Conservation (phyloP, 2,888 invertebrate genomes). For the Mesochorus sp. region DNA sequence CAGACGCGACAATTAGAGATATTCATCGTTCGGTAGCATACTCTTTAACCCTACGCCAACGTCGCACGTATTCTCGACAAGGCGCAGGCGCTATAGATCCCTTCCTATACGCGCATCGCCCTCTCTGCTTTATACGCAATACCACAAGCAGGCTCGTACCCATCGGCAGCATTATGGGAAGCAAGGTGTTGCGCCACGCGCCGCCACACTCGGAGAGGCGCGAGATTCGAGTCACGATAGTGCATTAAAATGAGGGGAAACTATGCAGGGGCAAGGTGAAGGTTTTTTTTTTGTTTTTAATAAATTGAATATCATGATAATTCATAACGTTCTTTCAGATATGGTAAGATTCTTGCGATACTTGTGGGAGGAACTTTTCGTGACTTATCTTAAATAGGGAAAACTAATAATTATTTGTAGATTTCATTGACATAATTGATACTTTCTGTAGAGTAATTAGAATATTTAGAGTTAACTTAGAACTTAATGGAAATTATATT, state of each 20-base stretch:
- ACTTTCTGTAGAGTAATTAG: no score
- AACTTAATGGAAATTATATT: background rate
- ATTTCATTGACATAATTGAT: no score
- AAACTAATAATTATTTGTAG: no score
- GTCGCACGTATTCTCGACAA: background rate
- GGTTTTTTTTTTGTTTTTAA: slow-evolving; percentile 10
- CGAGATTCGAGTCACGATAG: slow-evolving; percentile 64
- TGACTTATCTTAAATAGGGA: background rate
- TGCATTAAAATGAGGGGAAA: background rate
- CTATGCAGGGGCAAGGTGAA: slow-evolving; percentile 17
- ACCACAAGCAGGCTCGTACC: slow-evolving; percentile 43
- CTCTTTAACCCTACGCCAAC: slow-evolving; percentile 56
- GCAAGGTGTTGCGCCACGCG: slow-evolving; percentile 69
- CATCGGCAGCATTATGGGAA: slow-evolving; percentile 59
- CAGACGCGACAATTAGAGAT: slow-evolving; percentile 71
- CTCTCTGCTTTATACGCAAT: background rate
- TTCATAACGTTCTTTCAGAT: background rate
- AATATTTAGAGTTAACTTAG: no score
- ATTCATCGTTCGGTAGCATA: slow-evolving; percentile 66
- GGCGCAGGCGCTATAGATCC: background rate
- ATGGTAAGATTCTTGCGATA: background rate
- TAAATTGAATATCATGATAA: slow-evolving; percentile 1
- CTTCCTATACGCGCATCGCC: background rate
- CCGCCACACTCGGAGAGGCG: slow-evolving; percentile 54
- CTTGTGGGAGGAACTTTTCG: background rate